Conservation (phyloP, 92 coral and sea anemone species). For the Palythoa caribaeorum region DNA sequence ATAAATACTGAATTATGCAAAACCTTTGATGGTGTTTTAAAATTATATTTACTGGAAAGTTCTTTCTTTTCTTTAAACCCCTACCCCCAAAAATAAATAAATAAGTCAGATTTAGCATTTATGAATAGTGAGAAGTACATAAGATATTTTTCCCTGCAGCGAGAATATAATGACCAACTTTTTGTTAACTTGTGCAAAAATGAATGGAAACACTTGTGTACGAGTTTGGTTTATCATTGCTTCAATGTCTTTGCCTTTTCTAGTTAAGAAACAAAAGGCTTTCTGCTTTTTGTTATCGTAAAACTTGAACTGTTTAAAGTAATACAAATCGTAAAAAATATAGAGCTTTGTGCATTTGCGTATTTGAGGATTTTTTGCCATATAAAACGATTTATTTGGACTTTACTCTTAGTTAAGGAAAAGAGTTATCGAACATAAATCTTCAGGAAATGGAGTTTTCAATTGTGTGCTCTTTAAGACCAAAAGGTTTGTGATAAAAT, state of each 20-base stretch:
- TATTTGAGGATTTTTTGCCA: not conserved
- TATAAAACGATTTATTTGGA: not conserved
- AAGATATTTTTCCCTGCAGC: too few species aligned
- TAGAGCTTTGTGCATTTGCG: not conserved
- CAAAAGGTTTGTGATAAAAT: not conserved
- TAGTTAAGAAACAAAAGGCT: not conserved
- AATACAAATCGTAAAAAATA: too few species aligned
- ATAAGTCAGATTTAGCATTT: too few species aligned
- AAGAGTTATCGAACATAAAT: not conserved
- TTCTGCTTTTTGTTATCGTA: not conserved
- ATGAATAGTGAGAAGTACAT: too few species aligned
- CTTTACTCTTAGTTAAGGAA: not conserved
- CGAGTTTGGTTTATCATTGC: too few species aligned
- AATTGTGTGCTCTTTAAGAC: not conserved
- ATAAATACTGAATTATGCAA: slow-evolving; percentile 6
- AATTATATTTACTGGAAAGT: too few species aligned
- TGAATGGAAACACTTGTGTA: too few species aligned
- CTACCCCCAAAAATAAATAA: too few species aligned
- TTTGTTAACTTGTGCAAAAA: too few species aligned
- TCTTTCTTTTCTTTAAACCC: too few species aligned
- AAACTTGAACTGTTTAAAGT: too few species aligned
- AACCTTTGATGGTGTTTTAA: not conserved
- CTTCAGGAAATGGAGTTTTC: slow-evolving; percentile 17
- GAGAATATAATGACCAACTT: too few species aligned
- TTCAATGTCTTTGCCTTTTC: not conserved